phyloP scores from a whole-genome alignment of 2,113 vertebrate species.

The Dasyornis broadbenti region DNA sequence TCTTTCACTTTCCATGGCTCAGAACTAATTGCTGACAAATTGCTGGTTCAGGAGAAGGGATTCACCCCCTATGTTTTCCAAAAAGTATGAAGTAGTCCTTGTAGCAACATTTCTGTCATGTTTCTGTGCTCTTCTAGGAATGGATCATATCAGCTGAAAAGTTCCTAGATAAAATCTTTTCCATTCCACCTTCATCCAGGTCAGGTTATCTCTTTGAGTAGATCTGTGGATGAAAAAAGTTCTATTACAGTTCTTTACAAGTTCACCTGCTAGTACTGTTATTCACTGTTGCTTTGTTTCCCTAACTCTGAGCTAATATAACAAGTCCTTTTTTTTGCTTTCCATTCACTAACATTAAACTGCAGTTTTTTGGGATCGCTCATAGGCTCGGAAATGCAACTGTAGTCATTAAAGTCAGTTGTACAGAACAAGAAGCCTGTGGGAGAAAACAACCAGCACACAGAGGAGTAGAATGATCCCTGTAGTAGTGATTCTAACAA shows the following conservation, averaged over 20 bases:
- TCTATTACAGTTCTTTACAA: background rate
- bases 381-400: background rate
- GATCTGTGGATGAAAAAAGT: background rate
- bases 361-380: background rate
- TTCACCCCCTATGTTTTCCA: background rate
- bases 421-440: background rate
- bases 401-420: background rate
- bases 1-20: background rate
- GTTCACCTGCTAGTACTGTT: background rate
- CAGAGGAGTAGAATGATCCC: background rate
- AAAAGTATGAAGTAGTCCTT: background rate
- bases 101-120: background rate
- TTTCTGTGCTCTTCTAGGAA: background rate
- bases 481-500: background rate
- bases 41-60: background rate
- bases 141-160: background rate
- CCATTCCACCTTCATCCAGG: background rate
- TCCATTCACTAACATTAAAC: background rate
- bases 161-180: background rate
- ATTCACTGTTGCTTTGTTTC: background rate
- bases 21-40: background rate
- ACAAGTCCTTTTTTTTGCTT: background rate
- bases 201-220: background rate
- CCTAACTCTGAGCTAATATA: background rate
- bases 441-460: background rate